phyloP scores from a whole-genome alignment of 2,797 vertebrate species.

The Tapirus indicus region DNA sequence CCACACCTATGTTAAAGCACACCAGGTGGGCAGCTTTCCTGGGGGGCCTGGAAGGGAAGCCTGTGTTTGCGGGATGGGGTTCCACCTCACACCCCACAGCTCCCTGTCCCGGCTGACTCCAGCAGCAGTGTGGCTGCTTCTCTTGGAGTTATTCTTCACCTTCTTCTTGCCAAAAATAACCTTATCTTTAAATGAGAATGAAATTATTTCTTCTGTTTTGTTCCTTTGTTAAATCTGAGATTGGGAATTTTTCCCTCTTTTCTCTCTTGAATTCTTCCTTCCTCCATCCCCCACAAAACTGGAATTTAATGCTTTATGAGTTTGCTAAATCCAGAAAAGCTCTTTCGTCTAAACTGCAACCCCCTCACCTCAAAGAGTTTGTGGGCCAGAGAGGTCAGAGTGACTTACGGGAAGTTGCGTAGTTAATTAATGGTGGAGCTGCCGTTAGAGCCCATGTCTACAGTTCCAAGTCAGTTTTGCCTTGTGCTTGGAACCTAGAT shows the following conservation, averaged over 20 bases:
- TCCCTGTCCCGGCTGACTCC: neutral
- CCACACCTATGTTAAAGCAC: fast-evolving
- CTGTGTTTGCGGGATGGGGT: neutral
- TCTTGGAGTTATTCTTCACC: neutral
- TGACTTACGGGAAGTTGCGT: neutral
- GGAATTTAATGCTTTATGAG: neutral
- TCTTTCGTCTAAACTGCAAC: neutral
- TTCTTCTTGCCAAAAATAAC: neutral
- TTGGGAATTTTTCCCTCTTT: slow-evolving; percentile 20
- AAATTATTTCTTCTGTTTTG: neutral
- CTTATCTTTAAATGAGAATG: neutral
- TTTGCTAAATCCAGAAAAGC: neutral
- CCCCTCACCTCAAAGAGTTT: neutral
- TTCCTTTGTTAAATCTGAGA: slow-evolving; percentile 35
- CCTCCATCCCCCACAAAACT: neutral
- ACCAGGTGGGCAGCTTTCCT: too few relatives aligned
- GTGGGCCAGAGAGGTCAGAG: neutral
- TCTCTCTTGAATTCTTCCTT: slow-evolving; percentile 12
- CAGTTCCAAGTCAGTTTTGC: neutral
- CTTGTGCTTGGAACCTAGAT: slow-evolving; percentile 45
- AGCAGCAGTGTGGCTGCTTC: neutral
- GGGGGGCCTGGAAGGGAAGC: neutral
- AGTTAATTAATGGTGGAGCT: neutral
- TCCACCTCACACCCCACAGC: neutral
- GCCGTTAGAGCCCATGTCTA: neutral